Evolutionary conservation across 2,888 invertebrate genomes (phyloP).

Genomic region (Dione vanillae): DNA sequence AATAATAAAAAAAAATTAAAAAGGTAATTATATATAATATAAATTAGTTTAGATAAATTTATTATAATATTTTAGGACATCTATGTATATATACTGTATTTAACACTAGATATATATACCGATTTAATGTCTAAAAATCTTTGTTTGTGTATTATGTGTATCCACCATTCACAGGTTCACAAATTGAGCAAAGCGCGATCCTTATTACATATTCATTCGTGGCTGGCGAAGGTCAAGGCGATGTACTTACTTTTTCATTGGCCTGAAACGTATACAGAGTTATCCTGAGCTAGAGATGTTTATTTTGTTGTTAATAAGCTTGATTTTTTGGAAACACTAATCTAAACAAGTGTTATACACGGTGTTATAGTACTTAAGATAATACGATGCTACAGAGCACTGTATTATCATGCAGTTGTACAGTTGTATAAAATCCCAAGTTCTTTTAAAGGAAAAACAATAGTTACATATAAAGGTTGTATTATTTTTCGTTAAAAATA

Average conservation of each 20-base stretch:
- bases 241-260: constrained; percentile 32
- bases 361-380: too few species aligned
- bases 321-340: not conserved
- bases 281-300: constrained; percentile 16
- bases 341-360: not conserved
- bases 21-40: too few species aligned
- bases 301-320: constrained; percentile 4
- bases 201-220: constrained; percentile 34
- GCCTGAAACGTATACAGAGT: constrained; percentile 21
- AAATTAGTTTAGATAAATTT: too few species aligned
- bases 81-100: not conserved
- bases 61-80: not conserved
- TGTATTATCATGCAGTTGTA: too few species aligned
- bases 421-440: too few species aligned
- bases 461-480: too few species aligned
- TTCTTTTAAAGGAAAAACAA: too few species aligned
- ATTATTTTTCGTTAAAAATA: too few species aligned
- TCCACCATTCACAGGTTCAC: constrained; percentile 14
- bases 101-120: not conserved
- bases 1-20: too few species aligned
- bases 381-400: too few species aligned
- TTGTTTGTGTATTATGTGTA: not conserved
- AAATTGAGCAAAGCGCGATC: constrained; percentile 23
- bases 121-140: not conserved
- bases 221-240: constrained; percentile 32